Conservation (phyloP, 2,113 vertebrate genomes). For the Antechinus stuartii region DNA sequence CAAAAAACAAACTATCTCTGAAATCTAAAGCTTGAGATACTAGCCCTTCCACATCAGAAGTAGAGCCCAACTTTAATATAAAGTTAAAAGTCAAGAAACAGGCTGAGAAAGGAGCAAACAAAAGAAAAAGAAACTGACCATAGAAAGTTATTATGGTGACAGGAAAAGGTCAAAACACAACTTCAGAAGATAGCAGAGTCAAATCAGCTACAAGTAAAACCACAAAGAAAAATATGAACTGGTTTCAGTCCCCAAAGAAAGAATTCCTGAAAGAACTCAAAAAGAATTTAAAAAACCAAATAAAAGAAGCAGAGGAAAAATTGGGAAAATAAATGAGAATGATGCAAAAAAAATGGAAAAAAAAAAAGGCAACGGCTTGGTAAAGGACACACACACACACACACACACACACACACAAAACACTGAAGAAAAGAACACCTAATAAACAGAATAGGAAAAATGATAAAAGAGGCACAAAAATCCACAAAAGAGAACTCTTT, state of each 20-base stretch:
- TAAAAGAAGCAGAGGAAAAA: neutral
- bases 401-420: neutral
- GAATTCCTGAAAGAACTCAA: neutral
- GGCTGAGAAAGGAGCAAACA: neutral
- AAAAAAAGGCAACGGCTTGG: neutral
- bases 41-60: too few species aligned
- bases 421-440: neutral
- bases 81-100: neutral
- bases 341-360: neutral
- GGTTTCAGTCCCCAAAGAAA: neutral
- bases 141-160: neutral
- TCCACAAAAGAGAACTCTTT: too few species aligned
- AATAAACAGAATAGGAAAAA: too few species aligned
- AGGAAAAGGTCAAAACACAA: neutral
- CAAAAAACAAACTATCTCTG: neutral
- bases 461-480: too few species aligned
- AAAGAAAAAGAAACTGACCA: too few species aligned
- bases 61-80: neutral
- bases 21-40: neutral
- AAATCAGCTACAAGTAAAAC: neutral
- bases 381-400: neutral
- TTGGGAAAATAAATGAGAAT: neutral
- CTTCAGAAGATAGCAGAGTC: neutral
- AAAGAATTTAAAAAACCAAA: neutral
- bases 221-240: neutral